phyloP scores from a whole-genome alignment of 1,140 invertebrate genomes.

The Paralvinella palmiformis region DNA sequence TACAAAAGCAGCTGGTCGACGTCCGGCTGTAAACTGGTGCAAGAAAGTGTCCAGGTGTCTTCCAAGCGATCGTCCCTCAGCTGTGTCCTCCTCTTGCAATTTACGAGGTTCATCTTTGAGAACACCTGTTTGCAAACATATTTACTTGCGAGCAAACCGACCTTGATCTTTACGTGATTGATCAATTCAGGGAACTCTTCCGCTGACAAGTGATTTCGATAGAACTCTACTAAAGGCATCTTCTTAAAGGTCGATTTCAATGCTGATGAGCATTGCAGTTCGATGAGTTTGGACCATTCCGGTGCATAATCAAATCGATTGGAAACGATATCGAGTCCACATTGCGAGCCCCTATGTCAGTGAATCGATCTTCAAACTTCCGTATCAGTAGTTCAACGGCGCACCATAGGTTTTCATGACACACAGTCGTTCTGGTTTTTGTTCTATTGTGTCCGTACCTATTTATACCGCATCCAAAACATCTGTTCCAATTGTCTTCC shows the following conservation, averaged over 20 bases:
- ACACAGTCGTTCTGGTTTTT: no score
- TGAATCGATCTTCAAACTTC: no score
- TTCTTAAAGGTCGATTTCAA: neutral
- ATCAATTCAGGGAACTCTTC: neutral
- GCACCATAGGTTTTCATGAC: no score
- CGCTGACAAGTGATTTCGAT: neutral
- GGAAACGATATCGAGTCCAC: no score
- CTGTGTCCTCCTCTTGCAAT: neutral
- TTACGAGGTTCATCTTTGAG: neutral
- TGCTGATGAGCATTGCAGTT: constrained; percentile 12
- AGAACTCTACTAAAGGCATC: neutral
- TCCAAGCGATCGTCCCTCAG: neutral
- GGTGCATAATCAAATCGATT: neutral
- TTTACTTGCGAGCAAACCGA: neutral
- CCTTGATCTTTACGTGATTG: neutral
- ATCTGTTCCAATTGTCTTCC: no score
- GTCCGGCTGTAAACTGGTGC: neutral
- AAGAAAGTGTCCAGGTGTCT: neutral
- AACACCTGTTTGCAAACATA: neutral
- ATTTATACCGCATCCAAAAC: no score
- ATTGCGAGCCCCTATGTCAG: no score
- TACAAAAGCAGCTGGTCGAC: neutral
- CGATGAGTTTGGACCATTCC: constrained; percentile 1
- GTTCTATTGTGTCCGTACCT: no score
- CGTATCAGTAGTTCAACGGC: no score